phyloP scores from a whole-genome alignment of 2,797 vertebrate species.

The Rachycentron canadum region DNA sequence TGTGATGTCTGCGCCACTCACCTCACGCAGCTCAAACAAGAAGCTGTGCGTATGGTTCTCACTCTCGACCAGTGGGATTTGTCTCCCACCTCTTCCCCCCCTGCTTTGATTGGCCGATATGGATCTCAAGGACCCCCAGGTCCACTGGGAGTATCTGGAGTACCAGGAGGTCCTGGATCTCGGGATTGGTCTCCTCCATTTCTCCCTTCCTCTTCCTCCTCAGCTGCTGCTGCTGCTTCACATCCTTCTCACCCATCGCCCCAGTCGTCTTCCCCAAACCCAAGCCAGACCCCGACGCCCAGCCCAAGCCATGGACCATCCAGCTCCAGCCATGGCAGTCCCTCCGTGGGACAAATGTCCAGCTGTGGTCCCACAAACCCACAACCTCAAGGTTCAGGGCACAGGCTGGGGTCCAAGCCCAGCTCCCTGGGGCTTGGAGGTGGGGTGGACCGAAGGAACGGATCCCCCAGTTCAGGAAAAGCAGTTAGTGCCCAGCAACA shows the following conservation, averaged over 20 bases:
- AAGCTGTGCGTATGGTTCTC: constrained; percentile 96
- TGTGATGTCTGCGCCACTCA: constrained; percentile 96
- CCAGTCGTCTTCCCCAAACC: constrained; percentile 69
- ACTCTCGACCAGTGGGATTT: constrained; percentile 91
- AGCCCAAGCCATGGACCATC: constrained; percentile 71
- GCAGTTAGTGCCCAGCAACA: constrained; percentile 82
- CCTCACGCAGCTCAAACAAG: constrained; percentile 96
- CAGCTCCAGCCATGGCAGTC: constrained; percentile 69
- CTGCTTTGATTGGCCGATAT: constrained; percentile 75
- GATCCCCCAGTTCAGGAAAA: constrained; percentile 90
- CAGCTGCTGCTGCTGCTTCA: constrained; percentile 47
- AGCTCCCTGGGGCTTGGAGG: constrained; percentile 92
- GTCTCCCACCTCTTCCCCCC: constrained; percentile 90
- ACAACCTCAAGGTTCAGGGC: constrained; percentile 76
- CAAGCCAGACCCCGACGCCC: constrained; percentile 73
- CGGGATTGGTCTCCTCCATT: constrained; percentile 74
- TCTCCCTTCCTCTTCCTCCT: constrained; percentile 73
- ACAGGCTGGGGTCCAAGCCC: constrained; percentile 90
- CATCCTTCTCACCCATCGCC: constrained; percentile 52
- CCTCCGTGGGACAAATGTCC: constrained; percentile 55
- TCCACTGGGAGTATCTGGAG: constrained; percentile 54
- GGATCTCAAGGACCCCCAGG: constrained; percentile 61
- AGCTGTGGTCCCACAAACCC: constrained; percentile 51
- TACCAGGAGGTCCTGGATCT: constrained; percentile 55
- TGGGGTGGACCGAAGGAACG: constrained; percentile 90